phyloP scores from a whole-genome alignment of 2,797 vertebrate genomes.

The Agapornis canus region DNA sequence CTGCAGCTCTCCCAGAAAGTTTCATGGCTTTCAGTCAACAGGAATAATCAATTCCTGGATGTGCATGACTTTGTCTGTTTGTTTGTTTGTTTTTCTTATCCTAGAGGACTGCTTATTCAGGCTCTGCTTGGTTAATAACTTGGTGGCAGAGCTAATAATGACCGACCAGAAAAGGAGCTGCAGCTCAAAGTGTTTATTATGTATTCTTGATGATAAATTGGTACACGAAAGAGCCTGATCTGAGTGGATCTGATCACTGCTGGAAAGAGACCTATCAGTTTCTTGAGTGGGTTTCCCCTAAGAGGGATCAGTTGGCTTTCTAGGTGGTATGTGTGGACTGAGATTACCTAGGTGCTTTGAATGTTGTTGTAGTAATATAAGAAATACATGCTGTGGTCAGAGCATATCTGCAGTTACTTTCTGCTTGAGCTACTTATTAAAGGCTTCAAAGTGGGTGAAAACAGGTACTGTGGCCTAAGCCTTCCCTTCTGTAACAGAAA shows the following conservation, averaged over 20 bases:
- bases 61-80: not conserved
- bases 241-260: not conserved
- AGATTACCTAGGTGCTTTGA: not conserved
- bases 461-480: not conserved
- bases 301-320: not conserved
- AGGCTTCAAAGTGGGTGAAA: not conserved
- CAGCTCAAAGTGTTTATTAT: not conserved
- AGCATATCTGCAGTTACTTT: not conserved
- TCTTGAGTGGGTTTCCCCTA: not conserved
- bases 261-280: not conserved
- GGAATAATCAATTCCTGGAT: not conserved
- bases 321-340: not conserved
- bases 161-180: not conserved
- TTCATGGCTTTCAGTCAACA: not conserved
- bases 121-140: not conserved
- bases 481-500: not conserved
- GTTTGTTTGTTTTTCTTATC: not conserved
- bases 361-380: not conserved
- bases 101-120: not conserved
- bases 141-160: not conserved
- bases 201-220: not conserved
- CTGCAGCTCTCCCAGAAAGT: not conserved
- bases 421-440: not conserved
- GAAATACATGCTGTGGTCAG: not conserved
- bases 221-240: not conserved